phyloP scores from a whole-genome alignment of 2,113 vertebrate species.

The Cisticola juncidis region DNA sequence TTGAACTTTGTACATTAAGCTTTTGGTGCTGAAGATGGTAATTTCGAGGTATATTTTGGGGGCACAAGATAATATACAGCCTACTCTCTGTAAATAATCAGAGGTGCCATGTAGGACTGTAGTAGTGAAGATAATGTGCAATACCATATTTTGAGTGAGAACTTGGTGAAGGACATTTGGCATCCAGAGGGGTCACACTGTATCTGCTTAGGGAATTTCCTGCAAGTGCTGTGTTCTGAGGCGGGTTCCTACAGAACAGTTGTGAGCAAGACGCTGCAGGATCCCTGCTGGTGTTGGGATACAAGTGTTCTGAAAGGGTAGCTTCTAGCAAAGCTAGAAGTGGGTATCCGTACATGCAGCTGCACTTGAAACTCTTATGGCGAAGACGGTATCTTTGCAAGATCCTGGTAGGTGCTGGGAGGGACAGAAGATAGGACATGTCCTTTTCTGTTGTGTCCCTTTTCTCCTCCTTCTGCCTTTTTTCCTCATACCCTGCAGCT shows the following conservation, averaged over 20 bases:
- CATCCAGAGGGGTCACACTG: rapidly evolving
- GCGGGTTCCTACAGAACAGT: background rate
- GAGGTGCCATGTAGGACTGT: background rate
- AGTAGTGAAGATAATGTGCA: background rate
- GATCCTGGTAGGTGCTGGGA: background rate
- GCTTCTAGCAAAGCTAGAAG: background rate
- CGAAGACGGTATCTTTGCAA: rapidly evolving
- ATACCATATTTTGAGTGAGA: background rate
- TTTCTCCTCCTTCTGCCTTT: background rate
- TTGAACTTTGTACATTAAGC: background rate
- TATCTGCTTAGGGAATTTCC: background rate
- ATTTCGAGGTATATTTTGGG: background rate
- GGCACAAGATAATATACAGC: background rate
- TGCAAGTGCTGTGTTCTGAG: background rate
- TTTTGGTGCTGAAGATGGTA: background rate
- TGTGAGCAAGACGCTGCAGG: background rate
- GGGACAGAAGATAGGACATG: background rate
- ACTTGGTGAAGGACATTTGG: background rate
- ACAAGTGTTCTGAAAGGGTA: background rate
- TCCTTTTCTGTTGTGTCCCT: background rate
- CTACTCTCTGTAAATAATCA: background rate
- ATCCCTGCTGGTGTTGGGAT: background rate
- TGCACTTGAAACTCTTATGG: background rate
- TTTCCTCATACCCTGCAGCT: background rate
- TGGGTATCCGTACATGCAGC: background rate